A percentile compares a stretch with the other conserved stretches of the same genome.
Conservation (phyloP, 2,888 invertebrate genomes). For the Gastracanthus pulcherrimus region DNA sequence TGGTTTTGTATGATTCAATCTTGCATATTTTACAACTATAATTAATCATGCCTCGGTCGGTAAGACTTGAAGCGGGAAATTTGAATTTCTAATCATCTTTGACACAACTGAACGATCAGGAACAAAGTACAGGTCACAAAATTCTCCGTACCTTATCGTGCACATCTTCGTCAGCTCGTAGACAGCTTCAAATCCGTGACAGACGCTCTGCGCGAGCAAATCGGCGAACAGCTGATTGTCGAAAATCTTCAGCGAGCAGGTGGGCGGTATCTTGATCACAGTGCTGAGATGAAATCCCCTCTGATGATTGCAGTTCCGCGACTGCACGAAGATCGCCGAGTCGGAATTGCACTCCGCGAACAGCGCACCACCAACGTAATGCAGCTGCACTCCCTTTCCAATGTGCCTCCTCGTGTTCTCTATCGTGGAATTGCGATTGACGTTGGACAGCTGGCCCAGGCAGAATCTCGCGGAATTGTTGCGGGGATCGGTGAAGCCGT, state of each 20-base stretch:
- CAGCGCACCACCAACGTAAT: conserved; percentile 98
- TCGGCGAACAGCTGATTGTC: conserved; percentile 99
- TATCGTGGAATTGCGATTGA: conserved; percentile 99
- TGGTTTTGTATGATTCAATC: no score
- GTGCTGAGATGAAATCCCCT: conserved; percentile 99
- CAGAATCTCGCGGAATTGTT: conserved; percentile 98
- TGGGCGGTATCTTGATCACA: conserved; percentile 98
- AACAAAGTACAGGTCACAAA: not conserved
- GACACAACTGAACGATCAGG: not conserved
- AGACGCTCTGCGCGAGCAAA: conserved; percentile 95
- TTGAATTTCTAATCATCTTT: no score
- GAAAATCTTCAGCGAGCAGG: conserved; percentile 98
- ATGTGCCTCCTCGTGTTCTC: conserved; percentile 99
- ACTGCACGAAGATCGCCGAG: conserved; percentile 98
- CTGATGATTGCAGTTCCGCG: conserved; percentile 98
- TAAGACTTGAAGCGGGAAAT: no score
- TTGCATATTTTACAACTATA: no score
- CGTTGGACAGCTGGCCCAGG: conserved; percentile 97
- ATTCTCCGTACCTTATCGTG: conserved; percentile 87
- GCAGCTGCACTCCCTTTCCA: conserved; percentile 96
- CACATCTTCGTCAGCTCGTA: conserved; percentile 99
- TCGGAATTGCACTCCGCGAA: conserved; percentile 98
- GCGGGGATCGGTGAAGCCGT: conserved; percentile 99
- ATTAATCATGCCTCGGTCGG: no score
- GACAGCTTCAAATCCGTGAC: conserved; percentile 98